Evolutionary conservation across 2,888 invertebrate species (phyloP).

Genomic region (Rosalia funebris): DNA sequence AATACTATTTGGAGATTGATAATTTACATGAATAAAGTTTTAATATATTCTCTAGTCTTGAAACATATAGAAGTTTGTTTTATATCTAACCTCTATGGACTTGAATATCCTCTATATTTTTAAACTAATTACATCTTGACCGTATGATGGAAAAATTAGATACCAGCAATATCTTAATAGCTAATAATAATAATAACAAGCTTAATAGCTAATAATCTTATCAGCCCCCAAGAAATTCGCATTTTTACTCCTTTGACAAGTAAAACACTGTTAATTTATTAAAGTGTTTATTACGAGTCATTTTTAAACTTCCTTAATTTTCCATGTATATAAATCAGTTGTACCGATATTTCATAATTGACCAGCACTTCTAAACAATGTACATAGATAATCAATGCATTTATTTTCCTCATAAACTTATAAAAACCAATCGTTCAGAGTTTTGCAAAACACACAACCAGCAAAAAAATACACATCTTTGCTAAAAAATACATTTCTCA

Average conservation of each 20-base stretch:
- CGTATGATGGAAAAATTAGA: too few species aligned
- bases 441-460: conserved; percentile 34
- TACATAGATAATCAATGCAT: conserved; percentile 49
- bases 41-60: too few species aligned
- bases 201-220: too few species aligned
- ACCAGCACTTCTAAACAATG: conserved; percentile 37
- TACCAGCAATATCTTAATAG: too few species aligned
- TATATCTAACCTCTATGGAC: too few species aligned
- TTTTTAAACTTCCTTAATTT: conserved; percentile 14
- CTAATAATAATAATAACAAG: too few species aligned
- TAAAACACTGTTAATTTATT: conserved; percentile 13
- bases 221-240: too few species aligned
- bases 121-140: too few species aligned
- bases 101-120: too few species aligned
- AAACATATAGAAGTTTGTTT: too few species aligned
- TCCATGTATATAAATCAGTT: conserved; percentile 27
- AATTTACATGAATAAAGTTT: too few species aligned
- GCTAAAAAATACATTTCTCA: conserved; percentile 38
- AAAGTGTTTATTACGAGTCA: conserved; percentile 23
- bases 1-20: conserved; percentile 7
- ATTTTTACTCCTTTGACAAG: too few species aligned
- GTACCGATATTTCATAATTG: conserved; percentile 33
- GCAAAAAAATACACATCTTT: conserved; percentile 38
- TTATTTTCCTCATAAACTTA: conserved; percentile 46
- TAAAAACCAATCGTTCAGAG: conserved; percentile 35